These are phyloP conservation scores for Ctenosaura bakeri DNA, from an alignment of 2,797 vertebrate genomes.

Conservation along the genomic window DNA sequence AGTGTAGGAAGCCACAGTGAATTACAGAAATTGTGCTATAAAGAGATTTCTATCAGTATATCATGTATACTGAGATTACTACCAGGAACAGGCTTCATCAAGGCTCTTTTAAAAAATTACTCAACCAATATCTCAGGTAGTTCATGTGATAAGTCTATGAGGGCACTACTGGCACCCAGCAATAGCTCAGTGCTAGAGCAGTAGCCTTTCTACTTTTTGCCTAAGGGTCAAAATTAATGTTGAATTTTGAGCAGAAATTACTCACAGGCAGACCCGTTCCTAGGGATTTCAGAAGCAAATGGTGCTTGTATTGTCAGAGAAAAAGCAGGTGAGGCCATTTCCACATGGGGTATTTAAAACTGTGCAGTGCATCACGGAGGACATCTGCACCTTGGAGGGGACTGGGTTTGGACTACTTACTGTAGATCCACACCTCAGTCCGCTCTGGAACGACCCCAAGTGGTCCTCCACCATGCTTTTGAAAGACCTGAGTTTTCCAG, in stretches of 20 bases:
- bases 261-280: neutral
- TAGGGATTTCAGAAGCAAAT: too few species aligned
- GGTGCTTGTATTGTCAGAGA: too few species aligned
- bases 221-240: neutral
- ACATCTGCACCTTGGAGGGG: too few species aligned
- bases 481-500: too few species aligned
- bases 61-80: neutral
- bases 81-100: neutral
- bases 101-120: neutral
- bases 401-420: too few species aligned
- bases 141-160: neutral
- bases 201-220: neutral
- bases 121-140: too few species aligned
- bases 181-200: neutral
- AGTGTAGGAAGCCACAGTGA: neutral
- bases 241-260: neutral
- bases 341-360: too few species aligned
- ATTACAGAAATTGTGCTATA: neutral
- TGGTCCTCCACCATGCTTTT: too few species aligned
- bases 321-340: too few species aligned
- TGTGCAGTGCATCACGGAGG: too few species aligned
- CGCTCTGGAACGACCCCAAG: too few species aligned
- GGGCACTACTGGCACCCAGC: neutral
- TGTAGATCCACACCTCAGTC: too few species aligned
- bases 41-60: neutral